phyloP scores from a whole-genome alignment of 2,113 vertebrate genomes.

The Salvelinus sp. region DNA sequence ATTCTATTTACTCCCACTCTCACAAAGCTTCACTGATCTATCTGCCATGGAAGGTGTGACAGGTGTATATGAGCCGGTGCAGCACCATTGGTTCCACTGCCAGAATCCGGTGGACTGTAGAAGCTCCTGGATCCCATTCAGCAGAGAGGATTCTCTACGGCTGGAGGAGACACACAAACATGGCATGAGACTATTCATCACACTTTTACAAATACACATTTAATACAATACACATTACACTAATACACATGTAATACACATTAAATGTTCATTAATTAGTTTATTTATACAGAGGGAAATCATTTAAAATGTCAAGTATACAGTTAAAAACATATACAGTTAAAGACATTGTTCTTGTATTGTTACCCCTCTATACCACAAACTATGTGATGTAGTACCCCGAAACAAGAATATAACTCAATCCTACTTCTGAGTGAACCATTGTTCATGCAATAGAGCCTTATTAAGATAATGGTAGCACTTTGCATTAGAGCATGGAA shows the following conservation, averaged over 20 bases:
- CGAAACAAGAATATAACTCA: not conserved
- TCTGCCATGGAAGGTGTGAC: constrained; percentile 25
- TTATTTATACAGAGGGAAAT: too few species aligned
- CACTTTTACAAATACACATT: not conserved
- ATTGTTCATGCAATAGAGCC: too few species aligned
- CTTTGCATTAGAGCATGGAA: too few species aligned
- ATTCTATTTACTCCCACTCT: not conserved
- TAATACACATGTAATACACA: too few species aligned
- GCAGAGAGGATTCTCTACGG: constrained; percentile 74
- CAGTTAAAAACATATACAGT: too few species aligned
- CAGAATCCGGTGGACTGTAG: constrained; percentile 57
- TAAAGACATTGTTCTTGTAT: too few species aligned
- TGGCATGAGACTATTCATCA: constrained; percentile 53
- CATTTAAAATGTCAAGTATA: too few species aligned
- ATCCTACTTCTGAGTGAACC: too few species aligned
- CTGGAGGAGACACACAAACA: constrained; percentile 73
- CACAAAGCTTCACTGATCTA: constrained; percentile 33
- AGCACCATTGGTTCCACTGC: constrained; percentile 83
- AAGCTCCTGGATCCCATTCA: constrained; percentile 81
- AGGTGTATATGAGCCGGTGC: constrained; percentile 70
- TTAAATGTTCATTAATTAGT: too few species aligned
- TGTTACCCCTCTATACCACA: too few species aligned
- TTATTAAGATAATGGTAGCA: too few species aligned
- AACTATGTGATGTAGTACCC: not conserved
- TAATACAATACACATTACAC: not conserved